Base-by-base conservation (phyloP, 2,888 invertebrate genomes). In the Caenorhabditis afra region DNA sequence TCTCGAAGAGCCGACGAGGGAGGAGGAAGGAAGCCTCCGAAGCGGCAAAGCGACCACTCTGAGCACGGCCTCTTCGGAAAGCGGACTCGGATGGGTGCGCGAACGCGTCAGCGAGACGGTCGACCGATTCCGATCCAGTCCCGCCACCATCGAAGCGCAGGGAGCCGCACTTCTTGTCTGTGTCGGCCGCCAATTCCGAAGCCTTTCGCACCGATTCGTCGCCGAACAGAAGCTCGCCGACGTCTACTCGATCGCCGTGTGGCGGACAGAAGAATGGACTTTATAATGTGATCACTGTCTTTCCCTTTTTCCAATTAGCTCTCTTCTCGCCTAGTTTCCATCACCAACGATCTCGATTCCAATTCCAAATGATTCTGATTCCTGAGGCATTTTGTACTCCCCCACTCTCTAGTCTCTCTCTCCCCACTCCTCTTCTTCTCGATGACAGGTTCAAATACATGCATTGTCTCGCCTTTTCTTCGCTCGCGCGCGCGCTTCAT, bases 31-130 rank as follows among this genome's bases (percentile, higher is more conserved):
- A 64, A 66, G 79, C 61, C 12, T 61, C 0, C 44, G 59, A 7
- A 22, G 39, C 4, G 73, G 66, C 10, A 66, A 68, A 47, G n/a
- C 35, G 22, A 70, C 75, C 5, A 75, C 70, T 11, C n/a, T 68
- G 35, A 79, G 64, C 35, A 81, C 81, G 12, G 79, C 82, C 1
- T 80, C 83, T 1, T 78, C 83, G 8, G 82, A 81, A 64, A 79
- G 81, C 22, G 80, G 84, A 2, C 52, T 84, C 5, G 81, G 83
- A 49, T 86, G 86, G 86, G 83, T 86, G 39, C 58, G 83, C 12
- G 86, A 86, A 44, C 45, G 83, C 45, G 84, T 84, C 37, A 77
- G 77, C 47, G 84, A 84, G 62, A 84, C 84, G 18, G 82, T 86
- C 3, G 86, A 86, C 64, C 52, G 83, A 62, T 65, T 71, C 57